Percentiles rank a stretch among this genome's conserved stretches.
Conservation (phyloP, 2,797 vertebrate species). For the Brachymystax lenok region DNA sequence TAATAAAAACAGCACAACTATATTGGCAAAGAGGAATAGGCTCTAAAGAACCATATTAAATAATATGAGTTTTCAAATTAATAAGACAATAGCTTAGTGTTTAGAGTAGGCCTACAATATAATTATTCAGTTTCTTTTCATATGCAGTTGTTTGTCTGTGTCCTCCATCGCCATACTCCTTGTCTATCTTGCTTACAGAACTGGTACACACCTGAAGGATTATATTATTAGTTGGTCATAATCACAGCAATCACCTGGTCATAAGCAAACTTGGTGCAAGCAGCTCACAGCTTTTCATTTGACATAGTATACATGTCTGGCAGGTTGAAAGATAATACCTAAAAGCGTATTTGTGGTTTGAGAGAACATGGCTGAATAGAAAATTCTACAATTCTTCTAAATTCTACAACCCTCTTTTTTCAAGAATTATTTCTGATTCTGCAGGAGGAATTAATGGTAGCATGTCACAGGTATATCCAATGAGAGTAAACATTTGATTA, state of each 20-base stretch:
- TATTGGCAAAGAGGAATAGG: background rate
- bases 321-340: no score
- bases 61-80: background rate
- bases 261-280: background rate
- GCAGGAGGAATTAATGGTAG: background rate
- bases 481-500: background rate
- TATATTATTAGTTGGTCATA: conserved; percentile 24
- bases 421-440: background rate
- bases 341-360: no score
- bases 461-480: background rate
- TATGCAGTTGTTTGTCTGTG: background rate
- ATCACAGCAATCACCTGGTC: conserved; percentile 10
- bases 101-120: background rate
- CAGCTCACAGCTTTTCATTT: no score
- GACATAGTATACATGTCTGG: no score
- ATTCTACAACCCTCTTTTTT: no score
- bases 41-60: background rate
- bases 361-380: background rate
- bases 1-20: background rate
- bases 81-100: background rate
- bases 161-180: conserved; percentile 6
- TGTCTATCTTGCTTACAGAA: conserved; percentile 2
- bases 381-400: background rate
- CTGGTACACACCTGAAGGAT: conserved; percentile 14
- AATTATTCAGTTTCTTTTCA: background rate